Evolutionary conservation across 1,140 invertebrate genomes (phyloP).

Genomic region (Pseudobourletiella spinata): DNA sequence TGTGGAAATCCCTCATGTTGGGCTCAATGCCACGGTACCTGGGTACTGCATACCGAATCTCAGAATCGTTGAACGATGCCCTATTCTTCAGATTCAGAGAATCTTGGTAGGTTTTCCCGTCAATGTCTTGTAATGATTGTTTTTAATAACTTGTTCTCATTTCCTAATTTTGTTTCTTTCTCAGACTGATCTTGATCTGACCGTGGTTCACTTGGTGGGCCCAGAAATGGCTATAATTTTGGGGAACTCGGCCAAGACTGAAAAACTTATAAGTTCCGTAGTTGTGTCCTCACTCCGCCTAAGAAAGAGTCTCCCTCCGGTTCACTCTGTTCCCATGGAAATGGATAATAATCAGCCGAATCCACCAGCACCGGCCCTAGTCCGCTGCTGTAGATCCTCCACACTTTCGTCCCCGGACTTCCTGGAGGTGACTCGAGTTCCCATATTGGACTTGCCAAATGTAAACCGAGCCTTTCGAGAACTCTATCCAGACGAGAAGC

Average conservation of each 20-base stretch:
- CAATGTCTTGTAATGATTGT: neutral
- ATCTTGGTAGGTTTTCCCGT: neutral
- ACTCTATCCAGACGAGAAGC: neutral
- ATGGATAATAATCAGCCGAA: no score
- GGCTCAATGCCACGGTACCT: no score
- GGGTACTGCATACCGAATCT: no score
- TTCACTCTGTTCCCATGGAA: neutral
- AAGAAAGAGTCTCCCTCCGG: no score
- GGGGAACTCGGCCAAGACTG: neutral
- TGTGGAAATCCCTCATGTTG: neutral
- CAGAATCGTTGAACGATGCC: no score
- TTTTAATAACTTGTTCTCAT: slow-evolving; percentile 1
- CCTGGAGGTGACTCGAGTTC: neutral
- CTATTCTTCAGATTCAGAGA: neutral
- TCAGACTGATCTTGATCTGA: neutral
- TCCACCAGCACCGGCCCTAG: no score
- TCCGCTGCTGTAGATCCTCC: no score
- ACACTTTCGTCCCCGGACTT: neutral
- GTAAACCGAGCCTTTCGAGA: neutral
- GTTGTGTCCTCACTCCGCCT: neutral
- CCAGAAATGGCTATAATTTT: neutral
- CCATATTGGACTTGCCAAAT: neutral
- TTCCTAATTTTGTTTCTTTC: no score
- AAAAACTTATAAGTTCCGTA: neutral
- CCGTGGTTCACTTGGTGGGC: neutral